Base-by-base conservation (phyloP, 2,113 vertebrate genomes). In the Piprites chloris region DNA sequence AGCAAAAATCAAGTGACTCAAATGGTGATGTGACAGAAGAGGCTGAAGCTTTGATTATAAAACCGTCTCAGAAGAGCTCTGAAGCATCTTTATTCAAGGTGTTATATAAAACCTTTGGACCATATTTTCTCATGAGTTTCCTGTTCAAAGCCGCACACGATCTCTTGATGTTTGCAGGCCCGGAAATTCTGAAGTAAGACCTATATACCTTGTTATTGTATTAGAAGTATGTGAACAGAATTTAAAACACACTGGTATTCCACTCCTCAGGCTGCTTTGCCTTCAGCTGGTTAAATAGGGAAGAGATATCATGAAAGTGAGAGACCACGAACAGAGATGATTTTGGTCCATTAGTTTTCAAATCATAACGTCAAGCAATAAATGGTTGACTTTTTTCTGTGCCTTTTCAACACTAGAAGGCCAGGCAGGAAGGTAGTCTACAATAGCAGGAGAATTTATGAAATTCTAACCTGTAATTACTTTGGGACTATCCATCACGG, bases 81-180 rank as follows among this genome's bases (percentile, higher is more conserved):
- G 97, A 99, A 21, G 98, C 99, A 1, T 99, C 99, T 12, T 98
- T 99, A 37, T 97, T 99, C 39, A 98, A 98, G 97, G 99, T 98
- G 17, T 96, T 99, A 74, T 99, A 99, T 91, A 97, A 98, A 93
- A 98, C 99, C 28, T 99, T 99, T 9, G 99, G 99, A 22, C 99
- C 99, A 2, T 99, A 99, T 96, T 99, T 99, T 96, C 97, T 99
- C 92, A 98, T 99, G 98, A 99, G 99, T 97, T 98, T 98, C 92
- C 65, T 99, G 16, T 99, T 99, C 77, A 99, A 99, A 98, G 96
- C 99, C 88, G 68, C 98, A 53, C 99, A 99, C 9, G 99, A 99
- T 90, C 82, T 99, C 77, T 98, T 99, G 96, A 99, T 99, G 99
- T 99, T 99, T 69, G 77, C 98, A 0, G 99, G 99, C 58, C 99